Percentiles rank a stretch among this genome's conserved stretches.
phyloP scores from a whole-genome alignment of 2,797 vertebrate genomes.

The Coreius guichenoti region DNA sequence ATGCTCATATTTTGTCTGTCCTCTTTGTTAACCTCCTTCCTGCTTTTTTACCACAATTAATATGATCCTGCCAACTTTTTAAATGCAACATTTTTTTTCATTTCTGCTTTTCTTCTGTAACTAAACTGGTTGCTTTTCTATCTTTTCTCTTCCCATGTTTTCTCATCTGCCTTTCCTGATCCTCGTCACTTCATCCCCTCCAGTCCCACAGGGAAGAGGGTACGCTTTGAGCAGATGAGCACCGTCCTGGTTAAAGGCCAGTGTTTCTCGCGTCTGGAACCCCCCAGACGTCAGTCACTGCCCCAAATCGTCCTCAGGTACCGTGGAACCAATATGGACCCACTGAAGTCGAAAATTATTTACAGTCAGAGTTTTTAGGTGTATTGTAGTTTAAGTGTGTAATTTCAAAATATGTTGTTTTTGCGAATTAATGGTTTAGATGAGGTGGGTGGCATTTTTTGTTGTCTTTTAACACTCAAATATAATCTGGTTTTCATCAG shows the following conservation, averaged over 20 bases:
- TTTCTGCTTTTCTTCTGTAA: constrained; percentile 42
- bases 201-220: constrained; percentile 83
- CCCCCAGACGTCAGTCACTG: constrained; percentile 86
- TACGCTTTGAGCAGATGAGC: constrained; percentile 90
- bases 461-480: not conserved
- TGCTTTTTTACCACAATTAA: constrained; percentile 40
- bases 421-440: not conserved
- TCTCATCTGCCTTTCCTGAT: constrained; percentile 42
- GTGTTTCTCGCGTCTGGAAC: constrained; percentile 80
- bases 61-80: constrained; percentile 40
- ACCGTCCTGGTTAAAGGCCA: constrained; percentile 87
- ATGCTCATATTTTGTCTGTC: not conserved
- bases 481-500: not conserved
- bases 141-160: constrained; percentile 51
- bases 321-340: constrained; percentile 48
- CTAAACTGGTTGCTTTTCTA: constrained; percentile 45
- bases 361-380: not conserved
- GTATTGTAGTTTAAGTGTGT: not conserved
- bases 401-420: not conserved
- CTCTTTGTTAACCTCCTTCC: constrained; percentile 24
- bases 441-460: not conserved
- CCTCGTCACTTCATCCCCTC: constrained; percentile 15
- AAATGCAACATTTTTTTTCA: constrained; percentile 15
- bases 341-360: not conserved
- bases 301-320: constrained; percentile 92